Percentiles rank a stretch among this genome's conserved stretches.
Conservation (phyloP, 2,888 invertebrate species). For the Eupithecia vulgata region DNA sequence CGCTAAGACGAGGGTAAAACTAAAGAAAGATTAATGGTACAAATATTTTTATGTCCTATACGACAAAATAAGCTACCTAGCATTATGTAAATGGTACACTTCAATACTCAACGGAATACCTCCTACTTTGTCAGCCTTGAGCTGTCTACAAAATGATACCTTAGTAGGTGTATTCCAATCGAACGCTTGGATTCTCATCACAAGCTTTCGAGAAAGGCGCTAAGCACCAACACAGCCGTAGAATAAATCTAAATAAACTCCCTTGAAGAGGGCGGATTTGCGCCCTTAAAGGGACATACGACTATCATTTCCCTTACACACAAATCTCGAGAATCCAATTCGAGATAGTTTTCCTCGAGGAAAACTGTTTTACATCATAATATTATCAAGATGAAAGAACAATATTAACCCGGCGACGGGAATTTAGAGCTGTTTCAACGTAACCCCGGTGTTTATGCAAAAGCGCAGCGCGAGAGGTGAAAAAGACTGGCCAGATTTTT, state of each 20-base stretch:
- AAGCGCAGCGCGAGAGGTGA: not conserved
- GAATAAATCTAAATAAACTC: constrained; percentile 20
- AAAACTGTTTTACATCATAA: constrained; percentile 39
- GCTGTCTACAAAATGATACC: not conserved
- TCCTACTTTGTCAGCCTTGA: not conserved
- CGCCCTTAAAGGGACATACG: constrained; percentile 25
- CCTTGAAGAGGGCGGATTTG: constrained; percentile 18
- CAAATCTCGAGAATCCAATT: constrained; percentile 32
- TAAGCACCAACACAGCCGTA: not conserved
- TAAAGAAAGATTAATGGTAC: too few species aligned
- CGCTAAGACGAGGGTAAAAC: too few species aligned
- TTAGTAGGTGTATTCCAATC: not conserved
- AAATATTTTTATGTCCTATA: not conserved
- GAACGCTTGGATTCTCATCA: not conserved
- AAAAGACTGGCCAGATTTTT: not conserved
- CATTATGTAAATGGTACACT: not conserved
- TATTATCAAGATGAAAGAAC: constrained; percentile 34
- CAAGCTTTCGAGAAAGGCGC: not conserved
- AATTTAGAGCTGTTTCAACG: not conserved
- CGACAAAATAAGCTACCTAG: not conserved
- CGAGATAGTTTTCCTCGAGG: constrained; percentile 32
- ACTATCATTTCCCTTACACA: constrained; percentile 25
- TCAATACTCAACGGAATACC: not conserved
- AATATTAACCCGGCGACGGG: constrained; percentile 10
- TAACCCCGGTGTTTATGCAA: not conserved